Evolutionary conservation across 2,113 vertebrate genomes (phyloP), one percentile per base, ranked within the genome.

Genomic region (Pomatorhinus ruficollis): DNA sequence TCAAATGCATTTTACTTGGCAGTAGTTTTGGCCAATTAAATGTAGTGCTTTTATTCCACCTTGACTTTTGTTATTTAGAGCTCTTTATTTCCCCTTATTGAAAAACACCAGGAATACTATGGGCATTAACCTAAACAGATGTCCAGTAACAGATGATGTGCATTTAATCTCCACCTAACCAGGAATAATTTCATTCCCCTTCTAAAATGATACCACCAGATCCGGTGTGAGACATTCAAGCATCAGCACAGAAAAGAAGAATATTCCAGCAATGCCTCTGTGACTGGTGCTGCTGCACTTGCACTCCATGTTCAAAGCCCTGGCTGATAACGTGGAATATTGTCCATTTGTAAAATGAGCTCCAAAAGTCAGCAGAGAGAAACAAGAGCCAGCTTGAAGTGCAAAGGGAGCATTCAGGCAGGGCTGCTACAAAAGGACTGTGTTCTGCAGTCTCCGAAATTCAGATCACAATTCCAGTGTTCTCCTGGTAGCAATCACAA

Each of bases 81-180:
- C 25, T 79, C 44, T 94, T 81, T 75, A 68, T 94, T 94, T 89
- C 42, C 35, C 21, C 52, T 93, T 53, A 9, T 44, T 60, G n/a
- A 50, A 40, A 68, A 82, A 57, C 90, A 74, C 49, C 5, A 50
- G 37, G 28, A 92, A 54, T 87, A 90, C 65, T 64, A 45, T 89
- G 49, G 59, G 75, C 45, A 86, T 89, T 93, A 95, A 92, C 72
- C 80, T 72, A 50, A 96, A 82, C 90, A 95, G 83, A 78, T 96
- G 96, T 78, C 93, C 88, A 90, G 96, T 72, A 92, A 78, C 88
- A 93, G 83, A 45, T 92, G 93, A 95, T 61, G 74, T 56, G 31
- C 39, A 72, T 93, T 93, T 93, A 90, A 96, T 94, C 85, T 92
- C 79, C 72, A 92, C 88, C 88, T 90, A 71, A 81, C 76, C 76